Evolutionary conservation across 2,888 invertebrate genomes (phyloP).

Genomic region (Nyleta sp.): DNA sequence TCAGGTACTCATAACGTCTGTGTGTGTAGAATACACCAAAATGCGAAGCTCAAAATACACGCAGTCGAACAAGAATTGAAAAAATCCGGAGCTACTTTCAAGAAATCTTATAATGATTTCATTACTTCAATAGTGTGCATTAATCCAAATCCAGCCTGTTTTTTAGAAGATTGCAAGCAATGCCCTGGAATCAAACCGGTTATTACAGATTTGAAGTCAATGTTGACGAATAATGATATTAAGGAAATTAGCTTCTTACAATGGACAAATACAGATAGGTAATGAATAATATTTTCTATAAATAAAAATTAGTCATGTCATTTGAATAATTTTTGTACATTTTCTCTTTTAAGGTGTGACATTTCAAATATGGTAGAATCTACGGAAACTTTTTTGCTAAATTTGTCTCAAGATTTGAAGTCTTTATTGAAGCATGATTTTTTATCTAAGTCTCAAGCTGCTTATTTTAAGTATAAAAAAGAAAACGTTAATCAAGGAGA

Average conservation of each 20-base stretch:
- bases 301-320: background rate
- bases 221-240: background rate
- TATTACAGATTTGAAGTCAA: background rate
- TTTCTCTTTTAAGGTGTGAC: slow-evolving; percentile 1
- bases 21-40: slow-evolving; percentile 18
- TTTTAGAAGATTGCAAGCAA: background rate
- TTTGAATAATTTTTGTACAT: background rate
- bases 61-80: background rate
- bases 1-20: slow-evolving; percentile 27
- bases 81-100: background rate
- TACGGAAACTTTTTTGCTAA: background rate
- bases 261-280: slow-evolving; percentile 12
- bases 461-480: slow-evolving; percentile 27
- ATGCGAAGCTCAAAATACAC: background rate
- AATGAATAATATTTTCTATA: no score
- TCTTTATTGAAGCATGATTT: slow-evolving; percentile 23
- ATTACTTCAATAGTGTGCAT: background rate
- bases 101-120: background rate
- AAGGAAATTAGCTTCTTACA: background rate
- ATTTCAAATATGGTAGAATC: background rate
- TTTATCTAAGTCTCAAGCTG: slow-evolving; percentile 20
- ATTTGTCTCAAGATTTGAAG: background rate
- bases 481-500: slow-evolving; percentile 7
- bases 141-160: background rate
- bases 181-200: slow-evolving; percentile 12